Evolutionary conservation across 2,888 invertebrate species (phyloP).

Genomic region (Deilephila elpenor): DNA sequence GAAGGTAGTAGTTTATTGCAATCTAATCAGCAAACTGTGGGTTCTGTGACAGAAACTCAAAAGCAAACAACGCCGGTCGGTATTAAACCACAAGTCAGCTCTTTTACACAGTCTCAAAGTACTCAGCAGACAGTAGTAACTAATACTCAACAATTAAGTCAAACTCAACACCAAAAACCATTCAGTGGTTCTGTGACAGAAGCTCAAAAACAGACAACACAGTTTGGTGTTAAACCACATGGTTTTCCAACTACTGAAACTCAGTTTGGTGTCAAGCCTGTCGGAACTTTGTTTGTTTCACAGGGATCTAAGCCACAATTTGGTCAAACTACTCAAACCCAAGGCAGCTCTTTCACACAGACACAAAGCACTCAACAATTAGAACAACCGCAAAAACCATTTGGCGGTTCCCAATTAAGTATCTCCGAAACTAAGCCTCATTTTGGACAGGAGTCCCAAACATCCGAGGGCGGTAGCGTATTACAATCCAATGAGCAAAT

Average conservation of each 20-base stretch:
- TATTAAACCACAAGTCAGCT: too few relatives aligned
- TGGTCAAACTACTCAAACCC: neutral
- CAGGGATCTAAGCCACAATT: slow-evolving; percentile 40
- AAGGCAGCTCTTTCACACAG: neutral
- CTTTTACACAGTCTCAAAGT: neutral
- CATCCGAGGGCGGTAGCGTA: slow-evolving; percentile 15
- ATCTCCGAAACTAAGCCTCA: slow-evolving; percentile 25
- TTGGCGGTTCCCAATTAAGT: neutral
- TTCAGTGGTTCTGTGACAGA: neutral
- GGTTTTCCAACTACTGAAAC: neutral
- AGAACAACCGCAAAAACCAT: neutral
- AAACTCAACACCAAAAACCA: neutral
- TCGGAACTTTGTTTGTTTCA: slow-evolving; percentile 36
- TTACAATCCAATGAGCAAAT: slow-evolving; percentile 3
- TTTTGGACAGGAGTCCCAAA: slow-evolving; percentile 31
- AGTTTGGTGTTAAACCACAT: too few relatives aligned
- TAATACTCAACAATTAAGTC: neutral
- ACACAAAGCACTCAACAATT: neutral
- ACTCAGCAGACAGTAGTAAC: neutral
- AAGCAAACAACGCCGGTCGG: too few relatives aligned
- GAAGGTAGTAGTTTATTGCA: too few relatives aligned
- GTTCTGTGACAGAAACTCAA: too few relatives aligned
- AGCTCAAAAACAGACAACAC: too few relatives aligned
- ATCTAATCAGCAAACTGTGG: too few relatives aligned
- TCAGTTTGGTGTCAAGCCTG: neutral